These are phyloP conservation scores for Darevskia mixta DNA, from an alignment of 2,797 vertebrate species.

Conservation along the genomic window DNA sequence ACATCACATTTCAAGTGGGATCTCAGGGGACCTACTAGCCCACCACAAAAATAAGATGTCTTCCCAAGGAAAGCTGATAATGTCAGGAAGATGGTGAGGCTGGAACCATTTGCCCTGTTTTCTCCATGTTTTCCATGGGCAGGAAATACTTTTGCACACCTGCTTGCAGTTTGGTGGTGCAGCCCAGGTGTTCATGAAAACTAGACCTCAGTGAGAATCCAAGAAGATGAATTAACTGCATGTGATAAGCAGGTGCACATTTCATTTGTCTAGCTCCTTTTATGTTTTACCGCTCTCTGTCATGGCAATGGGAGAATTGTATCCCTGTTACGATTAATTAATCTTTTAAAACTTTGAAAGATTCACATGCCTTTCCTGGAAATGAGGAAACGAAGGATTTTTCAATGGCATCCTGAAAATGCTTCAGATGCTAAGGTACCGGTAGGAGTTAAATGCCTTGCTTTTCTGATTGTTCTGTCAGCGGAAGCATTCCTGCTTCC, in stretches of 20 bases:
- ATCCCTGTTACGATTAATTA: constrained; percentile 33
- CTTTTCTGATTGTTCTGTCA: too few relatives aligned
- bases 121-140: too few relatives aligned
- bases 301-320: background rate
- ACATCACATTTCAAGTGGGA: too few relatives aligned
- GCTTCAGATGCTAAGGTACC: background rate
- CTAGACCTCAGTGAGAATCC: background rate
- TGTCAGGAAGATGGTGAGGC: too few relatives aligned
- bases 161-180: background rate
- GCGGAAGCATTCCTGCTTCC: too few relatives aligned
- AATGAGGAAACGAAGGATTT: background rate
- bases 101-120: too few relatives aligned
- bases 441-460: too few relatives aligned
- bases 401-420: background rate
- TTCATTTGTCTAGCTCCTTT: background rate
- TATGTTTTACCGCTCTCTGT: background rate
- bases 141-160: too few relatives aligned
- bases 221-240: background rate
- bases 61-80: too few relatives aligned
- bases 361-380: background rate
- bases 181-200: background rate
- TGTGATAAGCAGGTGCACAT: background rate
- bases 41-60: too few relatives aligned
- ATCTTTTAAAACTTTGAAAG: constrained; percentile 2
- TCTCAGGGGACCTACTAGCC: too few relatives aligned